Percentiles rank a stretch among this genome's conserved stretches.
Evolutionary conservation across 2,113 vertebrate genomes (phyloP).

Genomic region (Ammodramus savannarum): DNA sequence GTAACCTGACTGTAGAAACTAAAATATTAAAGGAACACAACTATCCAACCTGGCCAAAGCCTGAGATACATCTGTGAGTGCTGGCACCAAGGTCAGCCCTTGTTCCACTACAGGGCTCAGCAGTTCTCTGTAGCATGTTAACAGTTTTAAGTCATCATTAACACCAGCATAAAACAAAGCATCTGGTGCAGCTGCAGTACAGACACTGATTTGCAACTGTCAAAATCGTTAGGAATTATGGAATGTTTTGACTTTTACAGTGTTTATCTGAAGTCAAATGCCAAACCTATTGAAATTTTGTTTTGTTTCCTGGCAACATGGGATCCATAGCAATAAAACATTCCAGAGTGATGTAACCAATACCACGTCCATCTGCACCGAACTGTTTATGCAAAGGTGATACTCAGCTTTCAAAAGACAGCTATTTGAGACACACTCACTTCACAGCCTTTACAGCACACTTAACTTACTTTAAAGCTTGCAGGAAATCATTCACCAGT

Average conservation of each 20-base stretch:
- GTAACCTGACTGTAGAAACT: not conserved
- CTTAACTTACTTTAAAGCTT: not conserved
- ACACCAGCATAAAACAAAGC: conserved; percentile 14
- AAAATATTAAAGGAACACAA: not conserved
- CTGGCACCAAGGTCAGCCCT: not conserved
- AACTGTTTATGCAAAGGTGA: conserved; percentile 55
- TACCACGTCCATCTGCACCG: conserved; percentile 1
- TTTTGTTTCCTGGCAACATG: conserved; percentile 57
- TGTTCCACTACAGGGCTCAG: not conserved
- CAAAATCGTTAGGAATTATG: conserved; percentile 54
- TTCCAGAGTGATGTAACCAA: conserved; percentile 62
- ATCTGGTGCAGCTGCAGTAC: conserved; percentile 59
- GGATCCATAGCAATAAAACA: conserved; percentile 58
- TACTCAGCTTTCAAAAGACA: conserved; percentile 19
- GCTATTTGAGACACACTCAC: not conserved
- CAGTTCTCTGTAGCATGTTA: not conserved
- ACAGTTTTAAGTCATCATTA: conserved; percentile 34
- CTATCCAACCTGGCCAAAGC: not conserved
- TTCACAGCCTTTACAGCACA: not conserved
- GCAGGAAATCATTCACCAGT: not conserved
- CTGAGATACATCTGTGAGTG: not conserved
- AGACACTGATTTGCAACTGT: conserved; percentile 53
- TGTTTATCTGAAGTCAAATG: conserved; percentile 61
- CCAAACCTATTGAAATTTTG: conserved; percentile 57
- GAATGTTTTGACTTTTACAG: conserved; percentile 62